Evolutionary conservation across 2,888 invertebrate species (phyloP).

Genomic region (Diaphora mendica): DNA sequence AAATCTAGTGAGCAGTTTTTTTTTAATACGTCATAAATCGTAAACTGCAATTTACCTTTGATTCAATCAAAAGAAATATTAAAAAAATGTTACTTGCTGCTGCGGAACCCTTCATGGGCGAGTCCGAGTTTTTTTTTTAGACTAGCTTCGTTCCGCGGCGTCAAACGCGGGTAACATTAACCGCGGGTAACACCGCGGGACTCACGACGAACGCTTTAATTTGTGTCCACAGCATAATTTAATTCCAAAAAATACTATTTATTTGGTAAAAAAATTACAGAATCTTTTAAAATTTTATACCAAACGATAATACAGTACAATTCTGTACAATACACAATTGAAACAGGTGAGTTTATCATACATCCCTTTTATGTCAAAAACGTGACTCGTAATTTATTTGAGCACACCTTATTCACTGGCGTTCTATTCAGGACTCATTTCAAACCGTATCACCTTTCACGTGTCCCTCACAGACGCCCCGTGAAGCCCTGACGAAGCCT

Average conservation of each 20-base stretch:
- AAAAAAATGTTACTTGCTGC: too few relatives aligned
- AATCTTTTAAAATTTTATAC: background rate
- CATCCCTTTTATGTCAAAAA: constrained; percentile 6
- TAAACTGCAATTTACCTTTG: too few relatives aligned
- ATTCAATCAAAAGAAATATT: too few relatives aligned
- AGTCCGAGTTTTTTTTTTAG: too few relatives aligned
- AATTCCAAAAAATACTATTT: background rate
- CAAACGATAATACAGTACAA: background rate
- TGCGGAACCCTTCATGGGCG: too few relatives aligned
- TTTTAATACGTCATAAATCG: too few relatives aligned
- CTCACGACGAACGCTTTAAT: too few relatives aligned
- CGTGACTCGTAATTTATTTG: constrained; percentile 7
- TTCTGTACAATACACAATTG: too few relatives aligned
- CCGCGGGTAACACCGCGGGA: too few relatives aligned
- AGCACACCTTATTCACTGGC: constrained; percentile 4
- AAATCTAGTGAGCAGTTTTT: too few relatives aligned
- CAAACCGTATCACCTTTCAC: constrained; percentile 15
- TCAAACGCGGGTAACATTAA: too few relatives aligned
- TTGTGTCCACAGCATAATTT: background rate
- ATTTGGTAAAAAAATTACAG: background rate
- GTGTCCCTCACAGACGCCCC: background rate
- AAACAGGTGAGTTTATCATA: background rate
- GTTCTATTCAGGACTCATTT: constrained; percentile 15
- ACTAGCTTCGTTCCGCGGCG: too few relatives aligned
- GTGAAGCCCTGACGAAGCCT: constrained; percentile 11